Evolutionary conservation across 2,888 invertebrate genomes (phyloP).

Genomic region (Poecilus cupreus): DNA sequence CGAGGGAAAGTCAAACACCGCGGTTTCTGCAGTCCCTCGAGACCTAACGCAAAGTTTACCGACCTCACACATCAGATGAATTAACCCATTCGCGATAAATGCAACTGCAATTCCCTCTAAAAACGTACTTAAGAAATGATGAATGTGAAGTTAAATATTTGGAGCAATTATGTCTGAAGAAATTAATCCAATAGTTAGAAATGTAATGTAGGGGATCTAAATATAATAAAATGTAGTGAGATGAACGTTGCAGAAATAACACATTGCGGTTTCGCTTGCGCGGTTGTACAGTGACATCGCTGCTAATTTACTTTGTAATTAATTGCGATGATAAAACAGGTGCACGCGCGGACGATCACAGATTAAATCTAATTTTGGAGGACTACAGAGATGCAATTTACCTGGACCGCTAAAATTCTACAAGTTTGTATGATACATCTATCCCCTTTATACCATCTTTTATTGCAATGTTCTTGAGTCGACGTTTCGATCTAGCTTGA

Average conservation of each 20-base stretch:
- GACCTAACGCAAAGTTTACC: conserved; percentile 23
- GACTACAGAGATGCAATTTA: neutral
- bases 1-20: conserved; percentile 44
- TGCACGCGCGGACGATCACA: conserved; percentile 65
- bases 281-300: conserved; percentile 63
- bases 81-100: conserved; percentile 33
- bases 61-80: conserved; percentile 24
- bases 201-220: neutral
- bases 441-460: no score
- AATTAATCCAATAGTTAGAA: neutral
- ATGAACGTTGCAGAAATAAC: conserved; percentile 26
- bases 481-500: no score
- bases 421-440: no score
- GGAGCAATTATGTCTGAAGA: neutral
- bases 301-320: conserved; percentile 69
- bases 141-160: neutral
- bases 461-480: no score
- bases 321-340: conserved; percentile 69
- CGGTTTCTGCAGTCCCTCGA: conserved; percentile 7
- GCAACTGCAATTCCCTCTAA: conserved; percentile 5
- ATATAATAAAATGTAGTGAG: conserved; percentile 3
- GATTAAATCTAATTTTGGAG: conserved; percentile 67
- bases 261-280: conserved; percentile 63
- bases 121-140: neutral
- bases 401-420: neutral